A percentile compares a stretch with the other conserved stretches of the same genome.
phyloP scores from a whole-genome alignment of 2,888 invertebrate species.

The Lingula anatina region DNA sequence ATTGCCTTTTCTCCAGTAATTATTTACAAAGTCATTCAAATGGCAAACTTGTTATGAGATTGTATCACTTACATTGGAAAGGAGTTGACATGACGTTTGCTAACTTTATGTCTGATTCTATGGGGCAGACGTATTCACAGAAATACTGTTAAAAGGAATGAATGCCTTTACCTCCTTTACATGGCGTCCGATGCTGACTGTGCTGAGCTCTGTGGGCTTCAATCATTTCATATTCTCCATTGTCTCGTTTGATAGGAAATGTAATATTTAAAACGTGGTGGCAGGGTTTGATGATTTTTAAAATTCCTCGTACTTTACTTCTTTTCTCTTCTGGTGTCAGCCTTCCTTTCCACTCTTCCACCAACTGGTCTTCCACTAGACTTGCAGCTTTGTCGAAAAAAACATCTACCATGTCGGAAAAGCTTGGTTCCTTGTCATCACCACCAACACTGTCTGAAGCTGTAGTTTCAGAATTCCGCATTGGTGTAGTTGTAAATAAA shows the following conservation, averaged over 20 bases:
- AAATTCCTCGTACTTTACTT: slow-evolving; percentile 90
- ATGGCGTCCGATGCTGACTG: slow-evolving; percentile 91
- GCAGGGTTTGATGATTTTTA: slow-evolving; percentile 94
- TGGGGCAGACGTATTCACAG: too few species aligned
- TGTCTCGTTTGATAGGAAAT: slow-evolving; percentile 93
- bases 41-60: too few species aligned
- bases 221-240: slow-evolving; percentile 94
- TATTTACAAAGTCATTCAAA: too few species aligned
- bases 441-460: too few species aligned
- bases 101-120: too few species aligned
- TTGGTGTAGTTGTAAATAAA: too few species aligned
- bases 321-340: slow-evolving; percentile 72
- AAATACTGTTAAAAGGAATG: too few species aligned
- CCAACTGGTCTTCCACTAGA: slow-evolving; percentile 74
- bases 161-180: slow-evolving; percentile 99
- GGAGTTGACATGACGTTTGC: too few species aligned
- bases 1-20: too few species aligned
- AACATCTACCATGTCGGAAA: slow-evolving; percentile 70
- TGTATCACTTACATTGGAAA: too few species aligned
- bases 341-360: slow-evolving; percentile 73
- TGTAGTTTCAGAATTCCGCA: too few species aligned
- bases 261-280: slow-evolving; percentile 83
- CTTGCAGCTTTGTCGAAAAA: slow-evolving; percentile 96
- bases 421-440: slow-evolving; percentile 24
- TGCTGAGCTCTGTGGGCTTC: slow-evolving; percentile 97